Evolutionary conservation across 1,140 invertebrate species (phyloP).

Genomic region (Pectinophora gossypiella): DNA sequence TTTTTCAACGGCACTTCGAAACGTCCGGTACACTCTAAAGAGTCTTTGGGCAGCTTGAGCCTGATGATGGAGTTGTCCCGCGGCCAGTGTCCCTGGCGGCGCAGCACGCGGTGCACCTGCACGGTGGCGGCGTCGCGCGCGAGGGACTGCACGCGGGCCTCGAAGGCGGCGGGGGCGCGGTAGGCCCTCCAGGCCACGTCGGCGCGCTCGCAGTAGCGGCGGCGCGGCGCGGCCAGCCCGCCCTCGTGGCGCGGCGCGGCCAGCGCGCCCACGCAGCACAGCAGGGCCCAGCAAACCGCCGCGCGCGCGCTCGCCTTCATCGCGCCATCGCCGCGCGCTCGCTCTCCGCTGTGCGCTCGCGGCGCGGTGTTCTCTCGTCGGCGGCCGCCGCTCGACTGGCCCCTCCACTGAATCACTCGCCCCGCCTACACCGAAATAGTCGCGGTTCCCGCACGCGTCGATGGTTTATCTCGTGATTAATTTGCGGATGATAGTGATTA

Average conservation of each 20-base stretch:
- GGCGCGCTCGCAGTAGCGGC: slow-evolving; percentile 66
- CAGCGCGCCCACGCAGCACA: slow-evolving; percentile 28
- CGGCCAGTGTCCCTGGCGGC: slow-evolving; percentile 59
- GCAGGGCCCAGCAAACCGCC: slow-evolving; percentile 62
- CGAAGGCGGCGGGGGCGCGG: slow-evolving; percentile 64
- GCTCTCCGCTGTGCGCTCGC: slow-evolving; percentile 18
- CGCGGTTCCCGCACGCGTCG: slow-evolving; percentile 28
- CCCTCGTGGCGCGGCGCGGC: slow-evolving; percentile 22
- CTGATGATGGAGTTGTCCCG: slow-evolving; percentile 51
- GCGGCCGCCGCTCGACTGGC: slow-evolving; percentile 62
- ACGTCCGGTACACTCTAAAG: slow-evolving; percentile 54
- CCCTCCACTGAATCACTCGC: slow-evolving; percentile 43
- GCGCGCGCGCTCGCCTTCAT: slow-evolving; percentile 60
- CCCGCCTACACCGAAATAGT: slow-evolving; percentile 68
- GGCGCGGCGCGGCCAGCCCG: slow-evolving; percentile 25
- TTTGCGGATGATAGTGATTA: slow-evolving; percentile 62
- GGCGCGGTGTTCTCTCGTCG: slow-evolving; percentile 41
- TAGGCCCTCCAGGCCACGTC: slow-evolving; percentile 69
- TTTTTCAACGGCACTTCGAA: slow-evolving; percentile 65
- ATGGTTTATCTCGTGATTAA: slow-evolving; percentile 61
- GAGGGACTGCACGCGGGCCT: slow-evolving; percentile 62
- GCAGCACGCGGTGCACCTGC: slow-evolving; percentile 51
- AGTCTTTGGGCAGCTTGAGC: slow-evolving; percentile 47
- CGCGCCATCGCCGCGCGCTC: slow-evolving; percentile 60
- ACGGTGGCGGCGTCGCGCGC: slow-evolving; percentile 57